A percentile compares a stretch with the other conserved stretches of the same genome.
These are phyloP conservation scores for Pseudococcus jackbeardsleyi DNA, from an alignment of 2,888 invertebrate species.

Conservation along the genomic window DNA sequence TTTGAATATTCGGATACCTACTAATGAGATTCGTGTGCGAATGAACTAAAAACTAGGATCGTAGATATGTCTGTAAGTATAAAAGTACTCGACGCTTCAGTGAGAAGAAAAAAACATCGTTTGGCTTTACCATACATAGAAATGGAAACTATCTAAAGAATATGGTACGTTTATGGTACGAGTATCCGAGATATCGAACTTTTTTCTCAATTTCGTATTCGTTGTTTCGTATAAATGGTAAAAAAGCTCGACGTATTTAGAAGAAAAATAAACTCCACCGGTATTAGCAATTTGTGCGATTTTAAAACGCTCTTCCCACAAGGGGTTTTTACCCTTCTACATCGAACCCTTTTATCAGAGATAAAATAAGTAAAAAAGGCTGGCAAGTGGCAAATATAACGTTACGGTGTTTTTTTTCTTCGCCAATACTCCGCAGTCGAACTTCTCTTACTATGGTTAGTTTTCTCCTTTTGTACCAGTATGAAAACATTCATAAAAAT, in stretches of 20 bases:
- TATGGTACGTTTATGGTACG: neutral
- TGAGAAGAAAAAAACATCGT: neutral
- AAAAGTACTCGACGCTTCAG: neutral
- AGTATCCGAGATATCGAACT: neutral
- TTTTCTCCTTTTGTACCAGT: constrained; percentile 10
- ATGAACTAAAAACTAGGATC: neutral
- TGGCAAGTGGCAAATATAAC: constrained; percentile 41
- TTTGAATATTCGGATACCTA: too few species aligned
- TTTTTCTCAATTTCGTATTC: constrained; percentile 46
- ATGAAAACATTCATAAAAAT: constrained; percentile 46
- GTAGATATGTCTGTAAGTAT: neutral
- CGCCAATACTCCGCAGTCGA: neutral
- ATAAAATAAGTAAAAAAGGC: constrained; percentile 34
- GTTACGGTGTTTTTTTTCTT: neutral
- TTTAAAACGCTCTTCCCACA: constrained; percentile 25
- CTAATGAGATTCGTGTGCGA: too few species aligned
- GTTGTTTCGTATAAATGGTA: constrained; percentile 24
- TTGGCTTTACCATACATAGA: neutral
- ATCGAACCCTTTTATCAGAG: constrained; percentile 10
- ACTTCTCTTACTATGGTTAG: constrained; percentile 1
- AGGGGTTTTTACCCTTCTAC: neutral
- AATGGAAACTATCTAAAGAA: neutral
- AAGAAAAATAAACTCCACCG: constrained; percentile 40
- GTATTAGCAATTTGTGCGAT: constrained; percentile 49
- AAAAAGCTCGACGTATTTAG: constrained; percentile 45